phyloP scores from a whole-genome alignment of 2,888 invertebrate species.

The Asteroscopus sphinx region DNA sequence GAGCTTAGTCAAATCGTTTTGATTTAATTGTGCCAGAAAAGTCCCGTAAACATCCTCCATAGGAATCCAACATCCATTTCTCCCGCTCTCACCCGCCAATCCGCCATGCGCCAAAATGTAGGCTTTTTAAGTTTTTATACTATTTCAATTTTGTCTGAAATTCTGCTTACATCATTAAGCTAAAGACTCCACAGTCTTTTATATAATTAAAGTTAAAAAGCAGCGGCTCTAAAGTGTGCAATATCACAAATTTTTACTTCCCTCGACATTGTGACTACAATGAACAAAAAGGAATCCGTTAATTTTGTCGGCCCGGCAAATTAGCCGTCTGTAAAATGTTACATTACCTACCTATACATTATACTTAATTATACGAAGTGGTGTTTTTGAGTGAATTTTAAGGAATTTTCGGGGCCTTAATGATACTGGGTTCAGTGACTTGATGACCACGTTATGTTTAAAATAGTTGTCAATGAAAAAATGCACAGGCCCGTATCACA shows the following conservation, averaged over 20 bases:
- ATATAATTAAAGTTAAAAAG: not conserved
- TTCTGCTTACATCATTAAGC: not conserved
- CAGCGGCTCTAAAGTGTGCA: not conserved
- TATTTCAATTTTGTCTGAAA: not conserved
- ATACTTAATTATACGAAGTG: conserved; percentile 3
- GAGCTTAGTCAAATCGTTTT: too few relatives aligned
- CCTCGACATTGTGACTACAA: not conserved
- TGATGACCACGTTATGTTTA: too few relatives aligned
- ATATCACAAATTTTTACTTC: not conserved
- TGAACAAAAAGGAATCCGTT: not conserved
- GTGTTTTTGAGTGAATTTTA: conserved; percentile 1
- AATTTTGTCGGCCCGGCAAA: not conserved
- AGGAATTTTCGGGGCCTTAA: not conserved
- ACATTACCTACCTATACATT: not conserved
- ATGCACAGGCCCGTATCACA: too few relatives aligned
- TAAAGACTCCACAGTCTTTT: not conserved
- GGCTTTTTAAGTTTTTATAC: not conserved
- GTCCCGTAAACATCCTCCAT: too few relatives aligned
- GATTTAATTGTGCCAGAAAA: too few relatives aligned
- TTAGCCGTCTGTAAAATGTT: not conserved
- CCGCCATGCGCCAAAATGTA: not conserved
- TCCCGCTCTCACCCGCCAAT: too few relatives aligned
- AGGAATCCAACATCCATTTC: too few relatives aligned
- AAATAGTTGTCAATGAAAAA: too few relatives aligned
- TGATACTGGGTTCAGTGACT: not conserved